Evolutionary conservation across 2,797 vertebrate species (phyloP), one percentile per base, ranked within the genome.

Genomic region (Hybognathus amarus): DNA sequence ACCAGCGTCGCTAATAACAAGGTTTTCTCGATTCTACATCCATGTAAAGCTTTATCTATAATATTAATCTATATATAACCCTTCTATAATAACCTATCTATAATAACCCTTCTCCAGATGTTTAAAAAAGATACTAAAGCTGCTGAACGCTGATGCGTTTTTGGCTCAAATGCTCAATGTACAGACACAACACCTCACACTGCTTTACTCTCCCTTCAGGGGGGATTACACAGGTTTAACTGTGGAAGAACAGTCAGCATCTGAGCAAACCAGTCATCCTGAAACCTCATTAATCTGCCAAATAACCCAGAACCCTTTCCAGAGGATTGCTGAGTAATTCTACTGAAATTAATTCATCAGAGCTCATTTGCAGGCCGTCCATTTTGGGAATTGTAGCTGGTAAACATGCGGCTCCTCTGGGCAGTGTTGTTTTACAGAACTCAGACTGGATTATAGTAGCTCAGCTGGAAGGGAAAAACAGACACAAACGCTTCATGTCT

Each of bases 281-380:
- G 0, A 80, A 27, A 38, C 22, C 24, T 30, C 15, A 70, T 42
- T 56, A 42, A 70, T 67, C 64, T 45, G 79, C 79, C 52, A 61
- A 71, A 70, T 30, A 18, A 33, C 63, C 24, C 22, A 27, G 30
- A 42, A 27, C 56, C 52, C 54, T 38, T 40, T 52, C 67, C 66
- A 80, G 52, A 42, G 56, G 78, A 80, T 56, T 68, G 45, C 67
- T 40, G 22, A 17, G 30, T 79, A 79, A 68, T 54, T 22, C 77
- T 79, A 12, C 42, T 33, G 47, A 30, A 5, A 24, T 24, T 2
- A 24, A 61, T 61, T 13, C 56, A 24, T 24, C 56, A n/a, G 22
- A 59, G 54, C n/a, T 59, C 54, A n/a, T 56, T 42, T 67, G 59
- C 59, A 6, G 59, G 24, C 24, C 59, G n/a, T 2, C 0, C 10